phyloP scores from a whole-genome alignment of 2,888 invertebrate genomes.

The Invenusta paracnida region DNA sequence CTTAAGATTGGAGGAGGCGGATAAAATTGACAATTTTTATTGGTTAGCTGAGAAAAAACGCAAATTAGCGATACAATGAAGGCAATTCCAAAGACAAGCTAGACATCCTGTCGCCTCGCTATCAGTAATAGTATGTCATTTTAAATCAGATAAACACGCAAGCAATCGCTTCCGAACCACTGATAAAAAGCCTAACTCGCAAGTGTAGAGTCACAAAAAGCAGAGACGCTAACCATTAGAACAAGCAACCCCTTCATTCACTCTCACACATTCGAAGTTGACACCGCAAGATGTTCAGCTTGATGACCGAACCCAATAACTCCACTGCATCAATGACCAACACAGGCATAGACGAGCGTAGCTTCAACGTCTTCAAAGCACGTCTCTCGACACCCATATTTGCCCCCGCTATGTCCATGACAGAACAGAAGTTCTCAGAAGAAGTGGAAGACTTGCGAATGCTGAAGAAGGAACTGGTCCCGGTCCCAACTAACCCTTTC shows the following conservation, averaged over 20 bases:
- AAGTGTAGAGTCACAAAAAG: background rate
- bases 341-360: background rate
- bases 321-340: background rate
- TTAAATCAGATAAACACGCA: background rate
- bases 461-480: background rate
- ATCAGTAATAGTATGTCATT: background rate
- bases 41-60: background rate
- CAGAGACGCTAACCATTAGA: background rate
- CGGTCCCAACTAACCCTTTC: background rate
- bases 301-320: background rate
- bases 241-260: background rate
- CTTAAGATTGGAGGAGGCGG: background rate
- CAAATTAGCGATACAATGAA: background rate
- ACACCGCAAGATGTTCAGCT: background rate
- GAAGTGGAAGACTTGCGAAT: background rate
- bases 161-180: no score
- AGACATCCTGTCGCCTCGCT: background rate
- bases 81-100: slow-evolving; percentile 4
- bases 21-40: background rate
- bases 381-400: background rate
- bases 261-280: background rate
- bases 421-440: background rate
- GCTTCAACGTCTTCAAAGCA: background rate
- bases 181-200: background rate
- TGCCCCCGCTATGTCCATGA: background rate